These are phyloP conservation scores for Acholoe squamosa DNA, from an alignment of 2,888 invertebrate species.

Conservation along the genomic window DNA sequence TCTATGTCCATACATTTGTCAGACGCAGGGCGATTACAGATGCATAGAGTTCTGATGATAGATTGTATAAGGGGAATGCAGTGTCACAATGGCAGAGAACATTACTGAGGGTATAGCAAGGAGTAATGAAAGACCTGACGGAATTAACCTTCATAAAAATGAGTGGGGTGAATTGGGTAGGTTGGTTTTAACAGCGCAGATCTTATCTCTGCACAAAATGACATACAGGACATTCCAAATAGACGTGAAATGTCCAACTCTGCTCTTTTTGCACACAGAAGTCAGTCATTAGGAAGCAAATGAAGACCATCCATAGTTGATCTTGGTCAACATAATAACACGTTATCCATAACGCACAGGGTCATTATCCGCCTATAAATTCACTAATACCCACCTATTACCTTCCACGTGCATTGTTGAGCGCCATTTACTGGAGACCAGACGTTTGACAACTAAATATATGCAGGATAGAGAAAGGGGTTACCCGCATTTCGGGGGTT, in stretches of 20 bases:
- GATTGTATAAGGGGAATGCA: background rate
- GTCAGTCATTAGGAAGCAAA: background rate
- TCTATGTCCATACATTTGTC: background rate
- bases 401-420: background rate
- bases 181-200: background rate
- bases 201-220: background rate
- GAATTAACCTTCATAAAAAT: background rate
- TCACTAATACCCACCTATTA: conserved; percentile 14
- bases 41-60: background rate
- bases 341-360: background rate
- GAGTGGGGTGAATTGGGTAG: background rate
- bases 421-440: background rate
- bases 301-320: conserved; percentile 8
- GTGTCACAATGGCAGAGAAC: background rate
- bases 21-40: background rate
- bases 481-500: background rate
- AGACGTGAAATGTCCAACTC: background rate
- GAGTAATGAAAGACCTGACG: background rate
- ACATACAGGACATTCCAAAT: background rate
- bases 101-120: background rate
- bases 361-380: conserved; percentile 25
- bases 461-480: background rate
- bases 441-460: conserved; percentile 41
- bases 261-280: background rate
- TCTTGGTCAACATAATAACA: conserved; percentile 37